Conservation (phyloP, 2,113 vertebrate genomes). For the Otus sunia region DNA sequence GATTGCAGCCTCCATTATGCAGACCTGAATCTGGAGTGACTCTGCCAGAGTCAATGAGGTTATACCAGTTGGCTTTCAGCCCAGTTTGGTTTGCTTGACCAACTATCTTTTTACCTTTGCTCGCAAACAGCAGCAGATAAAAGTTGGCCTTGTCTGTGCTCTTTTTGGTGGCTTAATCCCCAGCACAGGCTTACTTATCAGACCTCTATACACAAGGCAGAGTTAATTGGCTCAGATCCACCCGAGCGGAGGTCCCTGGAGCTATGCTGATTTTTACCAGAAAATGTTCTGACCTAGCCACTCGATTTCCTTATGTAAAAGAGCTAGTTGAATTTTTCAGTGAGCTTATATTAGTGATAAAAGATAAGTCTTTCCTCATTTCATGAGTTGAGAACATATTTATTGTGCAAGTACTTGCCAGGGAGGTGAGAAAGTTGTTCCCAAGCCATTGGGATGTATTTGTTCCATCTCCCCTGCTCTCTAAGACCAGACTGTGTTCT, state of each 20-base stretch:
- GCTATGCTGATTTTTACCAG: conserved; percentile 42
- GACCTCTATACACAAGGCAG: conserved; percentile 23
- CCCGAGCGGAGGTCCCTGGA: neutral
- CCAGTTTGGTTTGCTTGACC: neutral
- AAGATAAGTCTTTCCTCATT: neutral
- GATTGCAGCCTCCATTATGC: neutral
- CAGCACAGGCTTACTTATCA: conserved; percentile 7
- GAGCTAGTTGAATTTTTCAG: neutral
- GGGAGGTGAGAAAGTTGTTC: conserved; percentile 1
- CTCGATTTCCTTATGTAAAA: neutral
- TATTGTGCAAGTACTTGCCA: neutral
- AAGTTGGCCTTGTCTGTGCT: conserved; percentile 34
- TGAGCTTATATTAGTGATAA: conserved; percentile 15
- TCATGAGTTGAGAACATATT: neutral
- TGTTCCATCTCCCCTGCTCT: neutral
- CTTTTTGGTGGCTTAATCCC: conserved; percentile 47
- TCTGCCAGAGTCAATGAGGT: neutral
- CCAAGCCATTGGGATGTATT: neutral
- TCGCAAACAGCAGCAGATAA: conserved; percentile 56
- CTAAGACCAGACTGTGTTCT: neutral
- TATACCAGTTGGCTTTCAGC: neutral
- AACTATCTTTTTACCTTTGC: conserved; percentile 40
- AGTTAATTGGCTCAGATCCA: conserved; percentile 32
- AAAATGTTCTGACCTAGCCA: neutral
- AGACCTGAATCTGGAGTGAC: neutral